Percentiles rank a stretch among this genome's conserved stretches.
phyloP scores from a whole-genome alignment of 2,888 invertebrate genomes.

The Meiosimyza decipiens region DNA sequence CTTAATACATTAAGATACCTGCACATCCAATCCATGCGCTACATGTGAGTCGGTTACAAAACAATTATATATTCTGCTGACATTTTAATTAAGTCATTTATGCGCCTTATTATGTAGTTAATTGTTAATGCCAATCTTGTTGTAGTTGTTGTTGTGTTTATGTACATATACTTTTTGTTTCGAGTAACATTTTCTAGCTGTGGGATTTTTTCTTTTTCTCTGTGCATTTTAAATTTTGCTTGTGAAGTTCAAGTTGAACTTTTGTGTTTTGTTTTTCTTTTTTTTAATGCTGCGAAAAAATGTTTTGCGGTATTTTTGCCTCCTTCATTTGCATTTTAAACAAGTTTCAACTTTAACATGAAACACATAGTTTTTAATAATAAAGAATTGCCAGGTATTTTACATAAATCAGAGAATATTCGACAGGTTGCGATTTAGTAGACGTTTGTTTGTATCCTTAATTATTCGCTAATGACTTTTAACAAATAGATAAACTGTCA shows the following conservation, averaged over 20 bases:
- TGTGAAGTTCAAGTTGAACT: constrained; percentile 27
- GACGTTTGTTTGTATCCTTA: too few relatives aligned
- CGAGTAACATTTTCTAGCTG: constrained; percentile 28
- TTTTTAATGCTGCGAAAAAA: too few relatives aligned
- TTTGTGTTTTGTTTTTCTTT: neutral
- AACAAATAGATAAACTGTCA: too few relatives aligned
- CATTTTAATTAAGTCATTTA: constrained; percentile 28
- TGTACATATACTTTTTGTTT: constrained; percentile 30
- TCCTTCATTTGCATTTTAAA: too few relatives aligned
- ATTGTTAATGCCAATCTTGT: neutral
- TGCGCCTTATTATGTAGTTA: constrained; percentile 24
- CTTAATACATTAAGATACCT: too few relatives aligned
- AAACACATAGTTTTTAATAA: too few relatives aligned
- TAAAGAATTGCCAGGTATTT: too few relatives aligned
- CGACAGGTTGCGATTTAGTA: too few relatives aligned
- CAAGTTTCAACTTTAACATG: too few relatives aligned
- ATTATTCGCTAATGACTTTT: too few relatives aligned
- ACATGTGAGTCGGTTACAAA: neutral
- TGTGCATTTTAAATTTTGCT: constrained; percentile 9
- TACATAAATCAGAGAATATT: too few relatives aligned
- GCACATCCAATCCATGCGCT: neutral
- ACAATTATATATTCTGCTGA: neutral
- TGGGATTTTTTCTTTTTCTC: neutral
- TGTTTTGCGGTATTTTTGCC: too few relatives aligned
- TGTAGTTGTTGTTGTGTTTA: neutral